A percentile compares a stretch with the other conserved stretches of the same genome.
phyloP scores from a whole-genome alignment of 2,888 invertebrate species.

The Spisula subtruncata region DNA sequence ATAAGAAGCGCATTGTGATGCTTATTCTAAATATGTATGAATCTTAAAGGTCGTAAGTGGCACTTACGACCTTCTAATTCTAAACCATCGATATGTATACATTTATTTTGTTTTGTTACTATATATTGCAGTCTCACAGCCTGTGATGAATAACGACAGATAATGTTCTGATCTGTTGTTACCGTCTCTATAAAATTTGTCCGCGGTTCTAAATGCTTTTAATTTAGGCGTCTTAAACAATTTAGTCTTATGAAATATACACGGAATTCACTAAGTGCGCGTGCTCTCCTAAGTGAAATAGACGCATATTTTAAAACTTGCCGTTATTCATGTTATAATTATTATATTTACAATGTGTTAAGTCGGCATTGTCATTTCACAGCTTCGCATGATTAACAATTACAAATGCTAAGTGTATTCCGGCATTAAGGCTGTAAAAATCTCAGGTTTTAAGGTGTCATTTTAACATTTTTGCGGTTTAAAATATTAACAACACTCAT shows the following conservation, averaged over 20 bases:
- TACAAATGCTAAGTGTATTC: not conserved
- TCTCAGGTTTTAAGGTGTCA: not conserved
- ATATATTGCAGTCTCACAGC: too few species aligned
- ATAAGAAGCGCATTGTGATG: too few species aligned
- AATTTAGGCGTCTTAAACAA: not conserved
- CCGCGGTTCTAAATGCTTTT: too few species aligned
- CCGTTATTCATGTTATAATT: not conserved
- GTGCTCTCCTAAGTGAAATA: not conserved
- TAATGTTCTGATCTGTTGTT: too few species aligned
- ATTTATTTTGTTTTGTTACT: too few species aligned
- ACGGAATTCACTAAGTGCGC: not conserved
- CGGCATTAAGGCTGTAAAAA: not conserved
- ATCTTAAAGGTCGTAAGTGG: too few species aligned
- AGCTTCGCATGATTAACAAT: not conserved
- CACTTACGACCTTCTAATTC: too few species aligned
- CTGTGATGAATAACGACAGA: too few species aligned
- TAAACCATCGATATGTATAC: too few species aligned
- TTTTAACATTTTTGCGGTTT: conserved; percentile 3
- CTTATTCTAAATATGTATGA: too few species aligned
- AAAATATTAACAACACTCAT: not conserved
- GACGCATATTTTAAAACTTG: not conserved
- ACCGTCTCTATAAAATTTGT: too few species aligned
- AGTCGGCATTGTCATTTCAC: not conserved
- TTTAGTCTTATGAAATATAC: not conserved
- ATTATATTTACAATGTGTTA: not conserved